A percentile compares a stretch with the other conserved stretches of the same genome.
Evolutionary conservation across 2,797 vertebrate genomes (phyloP).

Genomic region (Pteropus rufus): DNA sequence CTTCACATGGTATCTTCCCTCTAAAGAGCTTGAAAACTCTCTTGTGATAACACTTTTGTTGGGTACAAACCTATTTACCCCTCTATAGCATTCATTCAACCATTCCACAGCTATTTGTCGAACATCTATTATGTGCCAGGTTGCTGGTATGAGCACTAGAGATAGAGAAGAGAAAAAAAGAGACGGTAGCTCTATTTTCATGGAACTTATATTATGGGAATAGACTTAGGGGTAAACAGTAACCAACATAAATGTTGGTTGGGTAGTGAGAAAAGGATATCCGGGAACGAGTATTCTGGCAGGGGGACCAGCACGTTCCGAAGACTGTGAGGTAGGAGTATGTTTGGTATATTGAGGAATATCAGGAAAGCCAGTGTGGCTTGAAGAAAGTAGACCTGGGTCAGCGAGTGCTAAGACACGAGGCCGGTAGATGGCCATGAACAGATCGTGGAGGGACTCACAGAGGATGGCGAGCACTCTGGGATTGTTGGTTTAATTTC

Average conservation of each 20-base stretch:
- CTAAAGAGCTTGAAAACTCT: neutral
- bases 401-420: accelerated
- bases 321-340: neutral
- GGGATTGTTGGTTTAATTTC: neutral
- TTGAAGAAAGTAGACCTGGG: neutral
- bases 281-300: neutral
- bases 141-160: neutral
- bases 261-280: neutral
- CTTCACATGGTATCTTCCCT: neutral
- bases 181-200: neutral
- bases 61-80: neutral
- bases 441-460: accelerated
- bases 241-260: neutral
- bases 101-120: neutral
- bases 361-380: neutral
- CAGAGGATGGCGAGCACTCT: neutral
- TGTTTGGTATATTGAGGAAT: neutral
- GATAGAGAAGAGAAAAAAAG: neutral
- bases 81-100: neutral
- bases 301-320: too few species aligned
- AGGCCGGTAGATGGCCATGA: neutral
- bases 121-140: neutral
- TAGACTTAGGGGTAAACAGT: neutral
- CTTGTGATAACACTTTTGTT: too few species aligned
- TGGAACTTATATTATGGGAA: neutral